These are phyloP conservation scores for Aurelia aurita DNA, from an alignment of 30 jellyfish, hydroid and myxozoan genomes.

Conservation along the genomic window DNA sequence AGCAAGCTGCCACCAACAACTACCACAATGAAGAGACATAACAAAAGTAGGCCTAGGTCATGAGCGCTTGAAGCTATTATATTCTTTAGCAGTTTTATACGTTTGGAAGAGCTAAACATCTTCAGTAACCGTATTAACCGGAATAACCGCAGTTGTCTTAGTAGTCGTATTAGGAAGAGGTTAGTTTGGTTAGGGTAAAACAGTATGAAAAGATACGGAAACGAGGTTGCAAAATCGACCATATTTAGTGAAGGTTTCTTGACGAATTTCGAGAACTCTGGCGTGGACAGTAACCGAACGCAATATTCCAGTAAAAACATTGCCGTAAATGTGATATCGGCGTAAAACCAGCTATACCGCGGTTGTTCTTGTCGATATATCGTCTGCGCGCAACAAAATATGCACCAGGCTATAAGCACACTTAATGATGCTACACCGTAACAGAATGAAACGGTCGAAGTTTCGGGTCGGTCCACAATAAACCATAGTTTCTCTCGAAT, in stretches of 20 bases:
- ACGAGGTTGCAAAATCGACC: constrained; percentile 59
- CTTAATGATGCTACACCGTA: constrained; percentile 38
- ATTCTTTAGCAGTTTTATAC: constrained; percentile 34
- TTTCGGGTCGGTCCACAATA: constrained; percentile 28
- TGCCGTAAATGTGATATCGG: constrained; percentile 48
- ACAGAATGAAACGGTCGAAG: constrained; percentile 6
- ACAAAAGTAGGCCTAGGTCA: constrained; percentile 63
- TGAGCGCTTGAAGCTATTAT: constrained; percentile 72
- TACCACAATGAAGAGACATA: constrained; percentile 72
- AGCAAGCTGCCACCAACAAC: constrained; percentile 75
- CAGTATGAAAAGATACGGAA: constrained; percentile 57
- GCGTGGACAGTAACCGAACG: constrained; percentile 46
- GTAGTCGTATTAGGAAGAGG: constrained; percentile 18
- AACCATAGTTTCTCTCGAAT: constrained; percentile 51
- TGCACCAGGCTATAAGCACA: constrained; percentile 30
- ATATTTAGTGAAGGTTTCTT: constrained; percentile 23
- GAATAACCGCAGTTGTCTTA: constrained; percentile 57
- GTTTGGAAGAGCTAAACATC: constrained; percentile 64
- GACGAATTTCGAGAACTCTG: constrained; percentile 50
- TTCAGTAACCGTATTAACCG: constrained; percentile 66
- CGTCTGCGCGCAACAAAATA: constrained; percentile 52
- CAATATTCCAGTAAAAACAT: constrained; percentile 56
- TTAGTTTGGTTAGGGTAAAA: not conserved
- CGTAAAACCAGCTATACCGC: constrained; percentile 29
- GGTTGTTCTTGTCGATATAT: constrained; percentile 31